Evolutionary conservation across 2,888 invertebrate species (phyloP), one percentile per base, ranked within the genome.

Genomic region (Hirtodrosophila alboralis): DNA sequence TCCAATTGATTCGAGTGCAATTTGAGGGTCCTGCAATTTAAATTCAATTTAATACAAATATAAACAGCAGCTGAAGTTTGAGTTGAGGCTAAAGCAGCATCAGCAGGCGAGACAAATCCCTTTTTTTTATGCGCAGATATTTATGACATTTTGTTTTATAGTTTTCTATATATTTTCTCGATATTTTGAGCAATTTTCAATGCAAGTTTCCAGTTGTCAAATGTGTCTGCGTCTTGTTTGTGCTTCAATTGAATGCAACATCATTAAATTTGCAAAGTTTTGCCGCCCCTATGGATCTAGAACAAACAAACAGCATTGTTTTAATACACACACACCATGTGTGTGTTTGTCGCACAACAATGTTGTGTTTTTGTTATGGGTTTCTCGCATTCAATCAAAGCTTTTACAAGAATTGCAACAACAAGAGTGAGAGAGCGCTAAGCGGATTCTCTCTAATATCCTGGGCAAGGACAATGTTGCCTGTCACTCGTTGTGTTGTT

Each of bases 31-130:
- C 6, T 71, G 64, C 69, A 83, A 79, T 81, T 75, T 59, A 77
- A 81, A 78, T 76, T 74, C 75, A 68, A 81, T 84, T 83, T 80
- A 57, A 43, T 53, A 62, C 65, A 75, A 72, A 75, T 63, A 61
- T 62, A 13, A 57, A 57, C 37, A 16, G 31, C 31, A 38, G 33
- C 38, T 59, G 28, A 30, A 37, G n/a, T n/a, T n/a, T n/a, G n/a
- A n/a, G n/a, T n/a, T n/a, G n/a, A n/a, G n/a, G n/a, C n/a, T n/a
- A n/a, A n/a, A n/a, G n/a, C n/a, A n/a, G n/a, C n/a, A n/a, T n/a
- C n/a, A n/a, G 34, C 26, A 27, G 54, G 36, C 9, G 21, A 13
- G 12, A 31, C 27, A 60, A 12, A 33, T 23, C 27, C 13, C 52
- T 23, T 21, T 21, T 21, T 21, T 5, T 21, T 21, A 26, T 16